phyloP scores from a whole-genome alignment of 2,797 vertebrate species.

The Phaenicophaeus curvirostris region DNA sequence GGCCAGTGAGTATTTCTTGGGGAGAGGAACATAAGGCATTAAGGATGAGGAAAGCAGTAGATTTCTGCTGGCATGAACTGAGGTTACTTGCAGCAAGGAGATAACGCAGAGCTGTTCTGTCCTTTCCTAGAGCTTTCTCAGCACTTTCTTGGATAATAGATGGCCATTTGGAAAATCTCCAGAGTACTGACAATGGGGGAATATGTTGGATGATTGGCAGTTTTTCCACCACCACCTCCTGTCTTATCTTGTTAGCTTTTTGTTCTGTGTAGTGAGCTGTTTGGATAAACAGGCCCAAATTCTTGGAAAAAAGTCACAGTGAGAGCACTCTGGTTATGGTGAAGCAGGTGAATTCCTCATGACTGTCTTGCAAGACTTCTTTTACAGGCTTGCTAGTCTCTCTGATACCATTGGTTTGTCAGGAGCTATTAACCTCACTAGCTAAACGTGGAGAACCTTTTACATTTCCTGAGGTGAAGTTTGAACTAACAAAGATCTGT shows the following conservation, averaged over 20 bases:
- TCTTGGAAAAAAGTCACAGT: not conserved
- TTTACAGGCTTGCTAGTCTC: not conserved
- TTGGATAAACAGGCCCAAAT: not conserved
- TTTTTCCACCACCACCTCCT: not conserved
- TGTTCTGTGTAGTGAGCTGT: not conserved
- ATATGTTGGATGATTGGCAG: not conserved
- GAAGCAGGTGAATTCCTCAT: conserved; percentile 1
- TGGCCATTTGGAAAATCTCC: not conserved
- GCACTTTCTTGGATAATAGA: not conserved
- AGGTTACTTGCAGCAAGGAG: not conserved
- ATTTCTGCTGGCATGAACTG: not conserved
- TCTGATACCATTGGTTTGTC: not conserved
- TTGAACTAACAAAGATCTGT: not conserved
- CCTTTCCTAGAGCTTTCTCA: not conserved
- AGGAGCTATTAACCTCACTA: not conserved
- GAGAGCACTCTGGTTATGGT: not conserved
- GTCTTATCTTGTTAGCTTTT: not conserved
- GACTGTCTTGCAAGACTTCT: not conserved
- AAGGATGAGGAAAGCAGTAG: not conserved
- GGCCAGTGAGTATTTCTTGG: not conserved
- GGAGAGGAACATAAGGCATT: not conserved
- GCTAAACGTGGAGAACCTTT: not conserved
- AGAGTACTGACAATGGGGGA: not conserved
- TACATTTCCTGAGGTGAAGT: not conserved
- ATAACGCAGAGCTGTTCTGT: not conserved